Percentiles rank a stretch among this genome's conserved stretches.
These are phyloP conservation scores for Lamproptera curius DNA, from an alignment of 2,888 invertebrate species.

Conservation along the genomic window DNA sequence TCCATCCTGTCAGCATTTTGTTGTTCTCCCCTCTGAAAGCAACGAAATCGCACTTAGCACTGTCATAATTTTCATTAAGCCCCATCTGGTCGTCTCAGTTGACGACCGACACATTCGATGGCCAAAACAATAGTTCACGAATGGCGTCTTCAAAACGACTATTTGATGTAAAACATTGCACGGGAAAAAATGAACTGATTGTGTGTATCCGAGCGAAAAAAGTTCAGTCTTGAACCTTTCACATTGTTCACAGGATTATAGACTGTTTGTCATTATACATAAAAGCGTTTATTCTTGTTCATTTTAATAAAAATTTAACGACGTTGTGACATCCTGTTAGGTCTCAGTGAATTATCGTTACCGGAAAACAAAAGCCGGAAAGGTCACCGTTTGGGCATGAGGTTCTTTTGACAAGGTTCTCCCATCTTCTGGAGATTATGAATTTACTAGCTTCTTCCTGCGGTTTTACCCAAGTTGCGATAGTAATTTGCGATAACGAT, in stretches of 20 bases:
- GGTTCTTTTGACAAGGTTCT: slow-evolving; percentile 14
- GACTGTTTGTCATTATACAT: slow-evolving; percentile 4
- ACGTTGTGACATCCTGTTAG: slow-evolving; percentile 24
- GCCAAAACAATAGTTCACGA: slow-evolving; percentile 20
- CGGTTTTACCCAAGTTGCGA: too few species aligned
- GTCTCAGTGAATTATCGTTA: slow-evolving; percentile 40
- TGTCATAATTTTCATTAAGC: neutral
- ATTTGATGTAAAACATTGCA: slow-evolving; percentile 42
- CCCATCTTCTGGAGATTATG: slow-evolving; percentile 6
- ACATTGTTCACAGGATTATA: slow-evolving; percentile 19
- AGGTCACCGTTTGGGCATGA: slow-evolving; percentile 14
- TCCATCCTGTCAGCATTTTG: slow-evolving; percentile 70
- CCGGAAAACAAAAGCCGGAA: slow-evolving; percentile 39
- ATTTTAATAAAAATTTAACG: too few species aligned
- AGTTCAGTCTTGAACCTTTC: neutral
- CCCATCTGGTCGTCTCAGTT: neutral
- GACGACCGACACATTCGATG: slow-evolving; percentile 11
- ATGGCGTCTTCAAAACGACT: slow-evolving; percentile 35
- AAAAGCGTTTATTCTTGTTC: too few species aligned
- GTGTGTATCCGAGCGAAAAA: slow-evolving; percentile 21
- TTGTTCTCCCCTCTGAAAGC: slow-evolving; percentile 38
- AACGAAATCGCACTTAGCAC: slow-evolving; percentile 31
- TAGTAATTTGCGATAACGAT: too few species aligned
- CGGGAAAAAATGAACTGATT: slow-evolving; percentile 42
- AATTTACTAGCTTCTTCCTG: too few species aligned